Evolutionary conservation across 2,113 vertebrate genomes (phyloP), one percentile per base, ranked within the genome.

Genomic region (Tetraodon nigroviridis): DNA sequence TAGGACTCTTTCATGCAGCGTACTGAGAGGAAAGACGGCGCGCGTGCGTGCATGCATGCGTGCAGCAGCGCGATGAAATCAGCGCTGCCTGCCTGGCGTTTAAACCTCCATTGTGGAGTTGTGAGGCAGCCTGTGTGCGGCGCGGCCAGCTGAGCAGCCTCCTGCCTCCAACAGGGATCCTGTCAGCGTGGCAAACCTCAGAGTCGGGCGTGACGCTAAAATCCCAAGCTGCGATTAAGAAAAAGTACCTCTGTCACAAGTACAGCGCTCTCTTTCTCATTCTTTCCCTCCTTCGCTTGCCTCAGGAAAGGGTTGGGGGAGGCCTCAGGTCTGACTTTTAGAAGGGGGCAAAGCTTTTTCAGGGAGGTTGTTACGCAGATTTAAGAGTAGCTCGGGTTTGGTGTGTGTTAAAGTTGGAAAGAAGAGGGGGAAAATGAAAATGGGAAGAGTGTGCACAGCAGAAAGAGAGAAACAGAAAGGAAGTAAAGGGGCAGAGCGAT

Each of bases 161-260:
- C 66, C 71, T 52, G 75, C 69, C 68, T 46, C 52, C 47, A 62
- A 61, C 62, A 66, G 54, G 42, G 68, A 80, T 80, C 76, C 61
- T 83, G 83, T 88, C 84, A 84, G 84, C 80, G 81, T 88, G 86
- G 84, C 87, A 84, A 64, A 75, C 64, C 63, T 61, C 72, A 27
- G 75, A 52, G 67, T 48, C 57, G 49, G 51, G 37, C 72, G 44
- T 64, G 63, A 81, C 80, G 76, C 48, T 17, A 46, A 58, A 76
- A 54, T 53, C 58, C 58, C 74, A n/a, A 55, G 51, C n/a, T 14
- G 58, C 53, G 55, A 60, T 27, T 37, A 19, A 53, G 29, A 76
- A 44, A 71, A 42, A 69, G 62, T 49, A 50, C 61, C 64, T 78
- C 62, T 56, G 67, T 76, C 71, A 61, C 69, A 55, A 29, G 60